These are phyloP conservation scores for Hoplostethus atlanticus DNA, from an alignment of 2,797 vertebrate species.

Conservation along the genomic window DNA sequence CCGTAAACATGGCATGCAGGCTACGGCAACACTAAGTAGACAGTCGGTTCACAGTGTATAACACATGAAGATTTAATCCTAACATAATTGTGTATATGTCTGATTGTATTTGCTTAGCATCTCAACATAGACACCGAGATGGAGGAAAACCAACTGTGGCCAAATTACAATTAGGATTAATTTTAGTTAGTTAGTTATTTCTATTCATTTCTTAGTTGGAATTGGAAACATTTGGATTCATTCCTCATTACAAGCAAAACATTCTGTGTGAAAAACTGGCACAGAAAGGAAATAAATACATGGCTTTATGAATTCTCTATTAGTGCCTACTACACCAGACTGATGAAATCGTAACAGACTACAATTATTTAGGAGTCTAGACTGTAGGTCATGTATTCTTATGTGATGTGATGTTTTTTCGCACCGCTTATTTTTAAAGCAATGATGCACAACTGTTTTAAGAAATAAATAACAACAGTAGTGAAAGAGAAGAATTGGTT, in stretches of 20 bases:
- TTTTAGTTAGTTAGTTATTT: conserved; percentile 21
- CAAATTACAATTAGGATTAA: conserved; percentile 61
- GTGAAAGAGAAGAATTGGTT: conserved; percentile 5
- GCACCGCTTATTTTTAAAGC: conserved; percentile 1
- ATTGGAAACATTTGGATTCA: conserved; percentile 56
- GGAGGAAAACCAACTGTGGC: conserved; percentile 51
- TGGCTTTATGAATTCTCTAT: conserved; percentile 40
- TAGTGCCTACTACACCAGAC: conserved; percentile 38
- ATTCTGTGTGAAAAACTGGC: conserved; percentile 34
- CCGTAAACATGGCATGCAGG: conserved; percentile 31
- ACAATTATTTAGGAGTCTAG: conserved; percentile 51
- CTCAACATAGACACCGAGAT: conserved; percentile 17
- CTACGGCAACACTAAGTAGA: not conserved
- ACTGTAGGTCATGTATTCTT: conserved; percentile 30
- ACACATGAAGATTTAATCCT: conserved; percentile 23
- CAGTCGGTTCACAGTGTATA: conserved; percentile 1
- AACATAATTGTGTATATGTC: conserved; percentile 33
- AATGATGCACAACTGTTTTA: conserved; percentile 18
- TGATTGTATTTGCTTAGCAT: conserved; percentile 50
- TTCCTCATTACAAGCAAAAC: conserved; percentile 35
- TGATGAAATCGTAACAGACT: conserved; percentile 55
- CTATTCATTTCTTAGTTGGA: conserved; percentile 38
- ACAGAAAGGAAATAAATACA: conserved; percentile 49
- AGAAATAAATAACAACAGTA: conserved; percentile 11
- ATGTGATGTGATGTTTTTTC: conserved; percentile 19